Base-by-base conservation (phyloP, 2,113 vertebrate species). In the Eretmochelys imbricata region DNA sequence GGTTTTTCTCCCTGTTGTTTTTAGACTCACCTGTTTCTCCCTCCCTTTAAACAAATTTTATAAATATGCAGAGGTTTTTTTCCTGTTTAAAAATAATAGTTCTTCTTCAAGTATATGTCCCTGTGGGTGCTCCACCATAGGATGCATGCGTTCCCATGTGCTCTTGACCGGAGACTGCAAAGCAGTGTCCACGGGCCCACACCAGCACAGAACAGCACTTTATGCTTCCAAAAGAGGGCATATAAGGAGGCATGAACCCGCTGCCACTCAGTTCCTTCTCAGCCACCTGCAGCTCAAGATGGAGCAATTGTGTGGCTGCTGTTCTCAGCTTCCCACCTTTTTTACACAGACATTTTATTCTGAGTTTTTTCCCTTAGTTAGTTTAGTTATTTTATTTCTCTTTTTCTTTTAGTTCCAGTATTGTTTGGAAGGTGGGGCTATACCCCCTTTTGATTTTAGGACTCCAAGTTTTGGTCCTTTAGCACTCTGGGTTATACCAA, bases 31-130 rank as follows among this genome's bases (percentile, higher is more conserved):
- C 89, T 96, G 89, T 81, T 93, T 94, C 93, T 87, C 16, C 88
- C 84, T 89, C 84, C 95, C 53, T 95, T 86, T 94, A 88, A 95
- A 85, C 69, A 93, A 95, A 76, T 96, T 97, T 94, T 84, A 90
- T 93, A 95, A 91, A 87, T 65, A 91, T 92, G 48, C 72, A 90
- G 35, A 55, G 81, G 88, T 48, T 80, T 85, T 80, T 46, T 42
- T 9, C 54, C 38, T 82, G 31, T 84, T 91, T 92, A 42, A 82
- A 62, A 85, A 75, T 75, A 85, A 65, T 35, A 31, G 10, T 12
- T 42, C 46, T 69, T 72, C 35, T 69, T 72, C 65, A 38, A n/a
- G 35, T 72, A 17, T 72, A 10, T 72, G 35, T 72, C 8, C 17
- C 8, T 38, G 35, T 59, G 65, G 6, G 17, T 72, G 19, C 65